phyloP scores from a whole-genome alignment of 1,140 invertebrate genomes.

The Venturia canescens region DNA sequence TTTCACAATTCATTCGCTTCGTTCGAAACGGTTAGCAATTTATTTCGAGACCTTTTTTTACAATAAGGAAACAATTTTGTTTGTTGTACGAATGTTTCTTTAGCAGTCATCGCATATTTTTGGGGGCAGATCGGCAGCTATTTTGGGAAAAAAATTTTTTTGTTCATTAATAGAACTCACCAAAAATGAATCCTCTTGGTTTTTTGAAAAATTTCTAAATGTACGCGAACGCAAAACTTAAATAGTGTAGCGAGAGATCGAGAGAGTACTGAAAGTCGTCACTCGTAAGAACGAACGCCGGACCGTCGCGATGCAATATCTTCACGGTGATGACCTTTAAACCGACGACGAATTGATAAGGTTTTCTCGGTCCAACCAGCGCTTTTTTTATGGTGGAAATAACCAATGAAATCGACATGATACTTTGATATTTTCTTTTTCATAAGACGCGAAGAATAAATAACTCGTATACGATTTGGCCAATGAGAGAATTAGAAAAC shows the following conservation, averaged over 20 bases:
- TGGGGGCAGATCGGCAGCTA: too few relatives aligned
- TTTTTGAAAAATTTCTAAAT: not conserved
- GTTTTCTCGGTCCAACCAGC: slow-evolving; percentile 45
- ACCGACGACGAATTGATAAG: slow-evolving; percentile 62
- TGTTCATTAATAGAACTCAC: slow-evolving; percentile 11
- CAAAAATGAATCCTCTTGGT: not conserved
- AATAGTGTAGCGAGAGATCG: slow-evolving; percentile 18
- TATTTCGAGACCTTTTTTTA: too few relatives aligned
- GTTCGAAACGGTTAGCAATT: too few relatives aligned
- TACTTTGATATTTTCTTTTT: not conserved
- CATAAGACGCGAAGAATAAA: not conserved
- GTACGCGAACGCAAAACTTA: not conserved
- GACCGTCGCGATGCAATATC: slow-evolving; percentile 30
- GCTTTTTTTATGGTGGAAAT: slow-evolving; percentile 50
- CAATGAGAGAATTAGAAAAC: too few relatives aligned
- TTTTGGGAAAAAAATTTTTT: not conserved
- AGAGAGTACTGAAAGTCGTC: slow-evolving; percentile 1
- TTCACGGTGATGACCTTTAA: slow-evolving; percentile 68
- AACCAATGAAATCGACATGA: slow-evolving; percentile 48
- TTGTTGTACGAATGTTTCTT: too few relatives aligned
- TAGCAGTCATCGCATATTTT: too few relatives aligned
- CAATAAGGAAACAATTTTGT: too few relatives aligned
- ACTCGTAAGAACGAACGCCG: not conserved
- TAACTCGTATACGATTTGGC: too few relatives aligned
- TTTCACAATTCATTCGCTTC: too few relatives aligned